Base-by-base conservation (phyloP, 2,888 invertebrate species). In the Nomada ruficornis region DNA sequence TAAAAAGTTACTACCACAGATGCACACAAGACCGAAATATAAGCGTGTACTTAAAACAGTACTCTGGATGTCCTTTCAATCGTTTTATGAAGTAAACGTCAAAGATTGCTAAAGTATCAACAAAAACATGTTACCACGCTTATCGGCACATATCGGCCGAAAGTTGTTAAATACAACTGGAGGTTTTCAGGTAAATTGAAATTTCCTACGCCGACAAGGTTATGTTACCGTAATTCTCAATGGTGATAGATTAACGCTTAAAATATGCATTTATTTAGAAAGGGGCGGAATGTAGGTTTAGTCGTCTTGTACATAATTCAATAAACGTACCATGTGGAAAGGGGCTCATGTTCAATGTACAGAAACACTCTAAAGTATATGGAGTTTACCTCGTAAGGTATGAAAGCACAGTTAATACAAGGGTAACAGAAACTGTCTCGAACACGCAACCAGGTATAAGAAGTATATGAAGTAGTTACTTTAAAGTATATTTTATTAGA, bases 81-180 rank as follows among this genome's bases (percentile, higher is more conserved):
- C 36, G 36, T 36, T 36, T 36, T 36, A 7, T 36, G 7, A 36
- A 36, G 36, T 36, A 36, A 36, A 7, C 36, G 7, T 36, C 36
- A 36, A 36, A 36, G 36, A 36, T 36, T 36, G 36, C 36, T 36
- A 36, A 36, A 36, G 36, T 36, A 36, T 7, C 36, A 36, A 36
- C 36, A 10, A n/a, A 54, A 86, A 73, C 70, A 92, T 92, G 92
- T 87, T 92, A 50, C 86, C 85, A 10, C 87, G 92, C 68, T 81
- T 85, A 15, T 85, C 87, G 11, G 7, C 85, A 60, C 87, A 80
- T 26, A 47, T 85, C 29, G 68, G 80, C 20, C 84, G 82, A 52
- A 86, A 83, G 54, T 60, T 90, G 59, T 62, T 89, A 71, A 89
- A 81, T 63, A 76, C 85, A 83, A 89, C 77, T 20, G 44, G 67